Evolutionary conservation across 2,888 invertebrate genomes (phyloP).

Genomic region (Peribatodes rhomboidaria): DNA sequence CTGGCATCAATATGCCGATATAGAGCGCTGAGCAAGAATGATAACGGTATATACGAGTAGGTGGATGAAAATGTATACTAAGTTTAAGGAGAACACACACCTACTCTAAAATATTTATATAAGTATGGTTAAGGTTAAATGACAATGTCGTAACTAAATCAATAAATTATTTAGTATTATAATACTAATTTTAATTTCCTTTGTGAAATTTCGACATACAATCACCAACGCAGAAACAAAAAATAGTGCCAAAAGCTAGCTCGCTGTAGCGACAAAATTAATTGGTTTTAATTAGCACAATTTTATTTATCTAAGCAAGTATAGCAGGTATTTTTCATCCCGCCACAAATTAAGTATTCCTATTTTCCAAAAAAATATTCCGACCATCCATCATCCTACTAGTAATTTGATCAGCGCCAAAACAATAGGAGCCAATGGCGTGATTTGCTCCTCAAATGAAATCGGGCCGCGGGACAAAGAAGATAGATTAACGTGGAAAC

Average conservation of each 20-base stretch:
- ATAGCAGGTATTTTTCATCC: not conserved
- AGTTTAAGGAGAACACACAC: not conserved
- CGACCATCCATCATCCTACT: slow-evolving; percentile 42
- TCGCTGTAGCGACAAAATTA: too few relatives aligned
- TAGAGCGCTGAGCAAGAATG: slow-evolving; percentile 5
- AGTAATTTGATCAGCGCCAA: slow-evolving; percentile 59
- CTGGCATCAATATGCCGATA: slow-evolving; percentile 4
- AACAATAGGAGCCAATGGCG: slow-evolving; percentile 68
- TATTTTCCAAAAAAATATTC: not conserved
- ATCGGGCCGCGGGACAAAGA: slow-evolving; percentile 77
- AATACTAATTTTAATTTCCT: too few relatives aligned
- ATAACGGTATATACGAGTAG: not conserved
- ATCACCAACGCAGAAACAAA: too few relatives aligned
- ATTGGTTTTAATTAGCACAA: too few relatives aligned
- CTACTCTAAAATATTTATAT: not conserved
- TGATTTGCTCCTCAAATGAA: slow-evolving; percentile 78
- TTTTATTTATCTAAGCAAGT: too few relatives aligned
- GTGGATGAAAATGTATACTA: not conserved
- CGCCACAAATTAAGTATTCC: not conserved
- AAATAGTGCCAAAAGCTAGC: too few relatives aligned
- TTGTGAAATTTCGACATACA: too few relatives aligned
- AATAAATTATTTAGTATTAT: too few relatives aligned
- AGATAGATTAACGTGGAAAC: slow-evolving; percentile 82
- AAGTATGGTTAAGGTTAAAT: too few relatives aligned
- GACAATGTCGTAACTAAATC: too few relatives aligned